A percentile compares a stretch with the other conserved stretches of the same genome.
Conservation (phyloP, 2,113 vertebrate species). For the Morone chrysops region DNA sequence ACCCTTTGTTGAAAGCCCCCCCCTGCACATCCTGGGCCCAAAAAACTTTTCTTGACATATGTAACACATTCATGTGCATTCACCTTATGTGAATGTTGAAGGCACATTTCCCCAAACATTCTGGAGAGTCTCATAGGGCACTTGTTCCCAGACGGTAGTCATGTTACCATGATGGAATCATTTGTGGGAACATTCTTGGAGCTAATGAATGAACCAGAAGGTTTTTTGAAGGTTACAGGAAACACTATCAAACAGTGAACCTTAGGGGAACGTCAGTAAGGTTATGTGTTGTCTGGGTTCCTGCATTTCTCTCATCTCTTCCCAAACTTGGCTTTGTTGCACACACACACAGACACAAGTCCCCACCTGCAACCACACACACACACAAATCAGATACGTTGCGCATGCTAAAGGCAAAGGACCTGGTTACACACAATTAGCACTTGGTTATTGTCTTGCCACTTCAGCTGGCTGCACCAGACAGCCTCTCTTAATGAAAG, state of each 20-base stretch:
- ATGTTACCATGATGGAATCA: not conserved
- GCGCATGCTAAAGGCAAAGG: slow-evolving; percentile 74
- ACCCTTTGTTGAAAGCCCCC: not conserved
- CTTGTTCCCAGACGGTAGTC: not conserved
- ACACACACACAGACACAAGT: slow-evolving; percentile 25
- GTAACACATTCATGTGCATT: not conserved
- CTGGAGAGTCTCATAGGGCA: not conserved
- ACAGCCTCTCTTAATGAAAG: slow-evolving; percentile 89
- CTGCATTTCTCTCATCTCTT: not conserved
- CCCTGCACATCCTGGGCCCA: not conserved
- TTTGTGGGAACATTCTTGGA: slow-evolving; percentile 1
- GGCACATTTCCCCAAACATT: not conserved
- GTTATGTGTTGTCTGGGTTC: slow-evolving; percentile 6
- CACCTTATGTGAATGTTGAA: not conserved
- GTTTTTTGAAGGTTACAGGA: slow-evolving; percentile 19
- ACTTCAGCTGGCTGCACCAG: slow-evolving; percentile 86
- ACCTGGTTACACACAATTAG: slow-evolving; percentile 94
- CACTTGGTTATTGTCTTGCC: slow-evolving; percentile 92
- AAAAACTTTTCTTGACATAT: too few species aligned
- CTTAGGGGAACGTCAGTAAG: slow-evolving; percentile 12
- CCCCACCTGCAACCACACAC: not conserved
- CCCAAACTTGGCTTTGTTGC: slow-evolving; percentile 3
- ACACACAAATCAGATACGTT: slow-evolving; percentile 47
- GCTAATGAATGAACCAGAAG: slow-evolving; percentile 15
- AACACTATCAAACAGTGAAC: slow-evolving; percentile 10